Evolutionary conservation across 2,888 invertebrate species (phyloP).

Genomic region (Odontomyia ornata): DNA sequence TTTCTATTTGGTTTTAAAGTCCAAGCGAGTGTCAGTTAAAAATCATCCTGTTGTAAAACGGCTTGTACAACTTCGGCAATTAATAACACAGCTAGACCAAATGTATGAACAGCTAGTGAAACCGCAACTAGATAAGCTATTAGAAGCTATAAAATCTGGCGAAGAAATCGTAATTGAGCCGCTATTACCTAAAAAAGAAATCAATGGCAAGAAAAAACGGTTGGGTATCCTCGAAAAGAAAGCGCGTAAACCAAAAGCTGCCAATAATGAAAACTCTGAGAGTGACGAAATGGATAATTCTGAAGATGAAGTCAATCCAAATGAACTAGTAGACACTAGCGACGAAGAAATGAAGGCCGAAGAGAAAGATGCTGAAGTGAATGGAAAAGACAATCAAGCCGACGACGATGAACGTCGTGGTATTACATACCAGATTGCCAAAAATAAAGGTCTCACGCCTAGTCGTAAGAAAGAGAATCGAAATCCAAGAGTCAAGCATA

Average conservation of each 20-base stretch:
- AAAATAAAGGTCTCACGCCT: conserved; percentile 94
- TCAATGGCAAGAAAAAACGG: conserved; percentile 45
- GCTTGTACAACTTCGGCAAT: conserved; percentile 80
- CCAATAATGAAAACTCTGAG: conserved; percentile 62
- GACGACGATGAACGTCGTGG: conserved; percentile 71
- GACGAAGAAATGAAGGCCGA: conserved; percentile 62
- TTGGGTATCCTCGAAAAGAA: conserved; percentile 25
- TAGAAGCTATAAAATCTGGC: conserved; percentile 67
- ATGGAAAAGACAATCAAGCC: conserved; percentile 59
- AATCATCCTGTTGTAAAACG: conserved; percentile 91
- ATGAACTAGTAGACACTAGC: conserved; percentile 59
- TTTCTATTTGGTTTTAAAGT: conserved; percentile 86
- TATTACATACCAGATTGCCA: conserved; percentile 93
- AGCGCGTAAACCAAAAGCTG: conserved; percentile 57
- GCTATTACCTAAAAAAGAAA: conserved; percentile 19
- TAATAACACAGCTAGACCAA: conserved; percentile 77
- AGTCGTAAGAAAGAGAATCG: conserved; percentile 89
- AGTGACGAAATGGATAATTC: conserved; percentile 64
- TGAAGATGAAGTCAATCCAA: conserved; percentile 65
- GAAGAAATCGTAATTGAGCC: conserved; percentile 60
- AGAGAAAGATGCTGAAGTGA: conserved; percentile 56
- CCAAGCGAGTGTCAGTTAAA: conserved; percentile 74
- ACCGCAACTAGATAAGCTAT: conserved; percentile 73
- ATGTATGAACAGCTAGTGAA: conserved; percentile 74
- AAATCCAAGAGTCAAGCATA: conserved; percentile 95